Evolutionary conservation across 2,888 invertebrate genomes (phyloP), one percentile per base, ranked within the genome.

Genomic region (Theretra japonica): DNA sequence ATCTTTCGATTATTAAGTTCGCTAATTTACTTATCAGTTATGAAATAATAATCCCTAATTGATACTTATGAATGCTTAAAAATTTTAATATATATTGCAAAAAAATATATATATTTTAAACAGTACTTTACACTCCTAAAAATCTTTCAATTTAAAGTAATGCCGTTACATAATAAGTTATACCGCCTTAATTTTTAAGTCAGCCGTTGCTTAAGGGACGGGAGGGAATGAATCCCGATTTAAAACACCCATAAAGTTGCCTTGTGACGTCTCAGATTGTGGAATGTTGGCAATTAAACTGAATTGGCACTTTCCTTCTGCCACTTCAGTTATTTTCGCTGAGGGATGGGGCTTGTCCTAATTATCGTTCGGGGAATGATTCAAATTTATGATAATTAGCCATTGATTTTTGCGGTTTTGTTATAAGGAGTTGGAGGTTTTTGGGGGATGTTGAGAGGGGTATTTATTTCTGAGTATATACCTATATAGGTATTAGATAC

Each of bases 271-370:
- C 30, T 50, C 70, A 68, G 25, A 60, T 69, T 62, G 60, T n/a
- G 60, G 69, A 73, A 73, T 73, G 30, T 48, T 41, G 69, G 73
- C 62, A 73, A 73, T 73, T 69, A 73, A 69, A 65, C 19, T 21
- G 53, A 56, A 73, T 62, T 69, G 62, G 70, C 70, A 50, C 68
- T 65, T 17, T 23, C 33, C 4, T 15, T 58, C 48, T 41, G 33
- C 59, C 23, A 41, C 58, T 70, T 23, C 33, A 30, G 30, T 60
- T 30, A 60, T 60, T 60, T 33, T 60, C 60, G 7, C n/a, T 30
- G 33, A 65, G 65, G 65, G 65, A 65, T 65, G 41, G 25, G 65
- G 41, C 17, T 48, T 65, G 23, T 53, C n/a, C 19, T 53, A 53
- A 53, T 53, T 53, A 41, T 48, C 23, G 23, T 21, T 15, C 48